Base-by-base conservation (phyloP, 2,113 vertebrate species). In the Silurus asotus region DNA sequence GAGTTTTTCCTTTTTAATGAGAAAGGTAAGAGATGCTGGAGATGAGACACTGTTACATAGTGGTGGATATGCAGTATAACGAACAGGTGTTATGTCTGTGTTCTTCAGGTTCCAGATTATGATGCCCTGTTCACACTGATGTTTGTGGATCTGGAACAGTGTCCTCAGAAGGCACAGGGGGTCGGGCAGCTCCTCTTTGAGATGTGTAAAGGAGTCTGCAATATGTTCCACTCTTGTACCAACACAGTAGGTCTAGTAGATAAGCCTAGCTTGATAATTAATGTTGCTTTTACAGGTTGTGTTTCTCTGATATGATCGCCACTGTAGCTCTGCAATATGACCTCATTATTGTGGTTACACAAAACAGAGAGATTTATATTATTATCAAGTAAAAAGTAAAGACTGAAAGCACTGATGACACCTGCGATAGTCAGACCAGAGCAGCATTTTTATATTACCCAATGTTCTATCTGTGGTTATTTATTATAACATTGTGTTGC, bases 1-100 rank as follows among this genome's bases (percentile, higher is more conserved):
- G 93, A 99, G 98, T 89, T 99, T 99, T 93, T 96, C 97, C 49
- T 99, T 99, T 91, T 88, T 99, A 84, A 97, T 99, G 97, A 96
- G 98, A 92, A 99, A 99, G 96, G 98, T 99, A 91, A 88, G 93
- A 88, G 5, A 55, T 28, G 28, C 20, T 1, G 2, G 2, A 80
- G 2, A 19, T 80, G 48, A 61, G 14, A 80, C 17, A 48, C 77
- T 25, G 49, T 70, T 19, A 15, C 5, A 1, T 15, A 5, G 20
- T 48, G 10, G 25, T 79, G n/a, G 2, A 65, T 82, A 6, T 19
- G 51, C 28, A 23, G 28, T 37, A 37, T 37, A 37, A 37, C 37
- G 37, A 37, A 37, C 20, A 20, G n/a, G 49, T 53, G 11, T 37
- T 72, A 51, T 79, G 25, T 23, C 48, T 15, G 15, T 25, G 6